These are phyloP conservation scores for Trachelipus rathkii DNA, from an alignment of 1,140 invertebrate genomes.

Conservation along the genomic window DNA sequence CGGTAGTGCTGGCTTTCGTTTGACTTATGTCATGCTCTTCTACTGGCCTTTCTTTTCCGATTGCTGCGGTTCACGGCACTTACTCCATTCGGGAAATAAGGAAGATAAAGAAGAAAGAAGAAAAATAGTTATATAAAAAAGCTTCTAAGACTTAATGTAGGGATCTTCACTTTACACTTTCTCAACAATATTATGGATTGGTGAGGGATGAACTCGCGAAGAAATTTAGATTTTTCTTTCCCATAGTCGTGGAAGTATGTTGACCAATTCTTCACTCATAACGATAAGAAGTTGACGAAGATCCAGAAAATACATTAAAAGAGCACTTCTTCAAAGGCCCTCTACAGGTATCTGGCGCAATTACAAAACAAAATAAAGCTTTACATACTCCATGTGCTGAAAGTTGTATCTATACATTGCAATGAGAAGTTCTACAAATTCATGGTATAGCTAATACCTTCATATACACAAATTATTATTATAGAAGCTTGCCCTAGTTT, in stretches of 20 bases:
- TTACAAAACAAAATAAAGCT: conserved; percentile 56
- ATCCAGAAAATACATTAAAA: conserved; percentile 85
- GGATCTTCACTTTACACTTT: conserved; percentile 59
- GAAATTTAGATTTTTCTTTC: conserved; percentile 86
- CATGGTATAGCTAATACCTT: no score
- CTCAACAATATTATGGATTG: conserved; percentile 86
- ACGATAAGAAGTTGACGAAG: conserved; percentile 86
- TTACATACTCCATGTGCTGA: no score
- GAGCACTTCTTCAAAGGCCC: conserved; percentile 74
- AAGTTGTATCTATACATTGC: no score
- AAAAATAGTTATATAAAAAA: conserved; percentile 20
- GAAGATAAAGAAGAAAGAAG: no score
- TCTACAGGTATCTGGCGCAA: conserved; percentile 91
- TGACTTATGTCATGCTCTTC: no score
- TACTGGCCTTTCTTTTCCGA: no score
- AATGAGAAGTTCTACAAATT: no score
- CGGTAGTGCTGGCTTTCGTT: no score
- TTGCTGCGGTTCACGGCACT: no score
- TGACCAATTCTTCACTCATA: conserved; percentile 95
- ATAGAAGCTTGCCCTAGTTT: no score
- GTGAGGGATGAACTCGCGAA: conserved; percentile 81
- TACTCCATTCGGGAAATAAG: no score
- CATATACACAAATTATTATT: no score
- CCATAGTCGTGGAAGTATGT: conserved; percentile 96
- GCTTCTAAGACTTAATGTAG: conserved; percentile 34